phyloP scores from a whole-genome alignment of 2,888 invertebrate genomes.

The Ormyrus rosae region DNA sequence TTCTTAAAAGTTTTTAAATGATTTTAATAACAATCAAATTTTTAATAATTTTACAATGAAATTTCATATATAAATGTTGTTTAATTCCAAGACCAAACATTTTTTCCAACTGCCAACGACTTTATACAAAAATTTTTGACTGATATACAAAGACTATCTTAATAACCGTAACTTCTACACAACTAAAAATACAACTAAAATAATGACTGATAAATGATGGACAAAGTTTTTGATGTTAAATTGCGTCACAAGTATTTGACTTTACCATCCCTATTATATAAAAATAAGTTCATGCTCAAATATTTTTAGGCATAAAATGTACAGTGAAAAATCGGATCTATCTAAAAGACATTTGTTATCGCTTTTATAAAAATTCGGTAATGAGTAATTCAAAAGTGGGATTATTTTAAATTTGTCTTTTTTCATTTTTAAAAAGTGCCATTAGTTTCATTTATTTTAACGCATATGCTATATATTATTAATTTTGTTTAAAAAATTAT shows the following conservation, averaged over 20 bases:
- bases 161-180: background rate
- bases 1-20: background rate
- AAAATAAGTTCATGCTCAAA: background rate
- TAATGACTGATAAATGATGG: slow-evolving; percentile 15
- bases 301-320: background rate
- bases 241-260: background rate
- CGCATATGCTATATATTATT: background rate
- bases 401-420: background rate
- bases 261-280: background rate
- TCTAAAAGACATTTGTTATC: slow-evolving; percentile 17
- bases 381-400: background rate
- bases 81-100: background rate
- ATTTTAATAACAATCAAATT: background rate
- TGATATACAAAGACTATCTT: background rate
- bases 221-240: background rate
- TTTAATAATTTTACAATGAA: slow-evolving; percentile 1
- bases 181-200: slow-evolving; percentile 6
- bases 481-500: background rate
- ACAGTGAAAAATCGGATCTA: background rate
- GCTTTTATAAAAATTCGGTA: slow-evolving; percentile 16
- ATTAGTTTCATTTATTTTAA: slow-evolving; percentile 8
- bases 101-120: background rate
- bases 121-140: slow-evolving; percentile 4
- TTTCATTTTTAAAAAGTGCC: slow-evolving; percentile 39
- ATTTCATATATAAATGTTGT: slow-evolving; percentile 11